Base-by-base conservation (phyloP, 2,113 vertebrate species). In the Sphyrna mokarran region DNA sequence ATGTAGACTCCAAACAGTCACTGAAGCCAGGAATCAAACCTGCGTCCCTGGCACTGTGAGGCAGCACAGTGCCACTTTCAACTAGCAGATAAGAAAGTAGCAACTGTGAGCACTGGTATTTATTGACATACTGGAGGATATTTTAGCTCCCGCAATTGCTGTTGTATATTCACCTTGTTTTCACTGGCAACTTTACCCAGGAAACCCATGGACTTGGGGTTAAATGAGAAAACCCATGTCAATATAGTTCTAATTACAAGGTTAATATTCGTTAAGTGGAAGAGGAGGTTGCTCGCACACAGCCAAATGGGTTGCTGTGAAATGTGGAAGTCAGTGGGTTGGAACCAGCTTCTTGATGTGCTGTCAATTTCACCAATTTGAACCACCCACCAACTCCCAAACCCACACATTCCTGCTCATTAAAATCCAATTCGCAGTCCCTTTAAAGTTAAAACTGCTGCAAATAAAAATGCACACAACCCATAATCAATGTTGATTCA, bases 391-490 rank as follows among this genome's bases (percentile, higher is more conserved):
- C 23, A 33, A 54, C 13, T 61, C 22, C 54, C 87, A 90, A 61
- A n/a, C 58, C 87, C 54, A 90, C 29, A 6, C 54, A n/a, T 33
- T 63, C 26, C 54, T 90, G 33, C 13, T 90, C 87, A 90, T 90
- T 86, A 33, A 33, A 90, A 61, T 90, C 87, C 13, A 61, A 13
- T 33, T 14, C 29, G 23, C 54, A 18, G 26, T 8, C 63, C 54
- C 87, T 90, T 90, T 63, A 90, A 90, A 18, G 87, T 63, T 72
- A 61, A 90, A 90, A 16, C 87, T 18, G 54, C 54, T 90, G 87
- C 26, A 63, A 29, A 63, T n/a, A 90, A 16, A 90, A 90, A 3
- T 18, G 58, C 54, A 90, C 26, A 61, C 13, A 90, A 16, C 11
- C 3, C 54, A 61, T 61, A 63, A 90, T 61, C 54, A 90, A 33